Base-by-base conservation (phyloP, 2,797 vertebrate genomes). In the Babyrousa celebensis region DNA sequence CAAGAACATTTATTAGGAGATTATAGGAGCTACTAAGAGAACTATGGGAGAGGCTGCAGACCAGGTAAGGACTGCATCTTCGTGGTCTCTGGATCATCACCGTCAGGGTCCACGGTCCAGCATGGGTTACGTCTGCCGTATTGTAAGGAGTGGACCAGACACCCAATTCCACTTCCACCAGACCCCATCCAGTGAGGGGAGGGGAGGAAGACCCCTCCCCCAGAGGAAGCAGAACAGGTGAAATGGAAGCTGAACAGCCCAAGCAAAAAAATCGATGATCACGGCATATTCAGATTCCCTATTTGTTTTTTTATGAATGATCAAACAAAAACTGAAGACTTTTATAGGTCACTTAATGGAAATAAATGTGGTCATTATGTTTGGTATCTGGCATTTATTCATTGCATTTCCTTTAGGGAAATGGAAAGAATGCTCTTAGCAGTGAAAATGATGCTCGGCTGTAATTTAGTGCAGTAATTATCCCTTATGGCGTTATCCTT, bases 221-320 rank as follows among this genome's bases (percentile, higher is more conserved):
- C 17, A 10, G 6, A 18, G 48, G 43, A 40, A 65, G 43, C 4
- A 10, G 32, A 18, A 40, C 11, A 23, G 40, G 18, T 25, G 29
- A 58, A 15, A 29, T 2, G 3, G 16, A 3, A 0, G 0, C 58
- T 14, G 12, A 12, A 18, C 0, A 16, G 52, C 6, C 67, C 3
- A 21, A 74, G 58, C 18, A 70, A 23, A 32, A 32, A 29, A 27
- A 11, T 1, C 2, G 63, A 32, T 21, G 10, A 3, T n/a, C 14
- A 0, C 2, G 8, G 63, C 15, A 0, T 1, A 0, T 11, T 4
- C 6, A 2, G 12, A 17, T 12, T 12, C 18, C 54, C 7, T 12
- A 10, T 32, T 14, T 27, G 12, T 23, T 75, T 54, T 75, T 54
- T 36, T 12, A 36, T 1, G 1, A 16, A n/a, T 0, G 2, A 15